Evolutionary conservation across 1,140 invertebrate species (phyloP).

Genomic region (Dufourea novaeangliae): DNA sequence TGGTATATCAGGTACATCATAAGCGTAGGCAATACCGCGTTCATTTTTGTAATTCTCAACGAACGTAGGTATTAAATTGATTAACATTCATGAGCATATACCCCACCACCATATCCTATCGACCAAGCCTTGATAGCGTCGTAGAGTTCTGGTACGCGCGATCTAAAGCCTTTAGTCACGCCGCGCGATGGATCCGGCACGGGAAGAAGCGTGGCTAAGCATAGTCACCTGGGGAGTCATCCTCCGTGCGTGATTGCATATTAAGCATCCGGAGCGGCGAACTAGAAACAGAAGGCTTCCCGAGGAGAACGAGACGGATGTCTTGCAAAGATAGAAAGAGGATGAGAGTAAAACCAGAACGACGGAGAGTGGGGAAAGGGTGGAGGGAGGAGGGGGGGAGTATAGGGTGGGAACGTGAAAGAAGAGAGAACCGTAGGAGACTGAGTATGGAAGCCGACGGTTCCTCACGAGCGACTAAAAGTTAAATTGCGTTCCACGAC

Average conservation of each 20-base stretch:
- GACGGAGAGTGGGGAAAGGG: background rate
- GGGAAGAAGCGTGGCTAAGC: conserved; percentile 27
- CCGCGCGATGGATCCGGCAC: background rate
- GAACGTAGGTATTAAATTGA: background rate
- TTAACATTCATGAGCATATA: background rate
- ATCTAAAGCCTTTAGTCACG: background rate
- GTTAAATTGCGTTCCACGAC: conserved; percentile 77
- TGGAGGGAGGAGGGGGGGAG: too few relatives aligned
- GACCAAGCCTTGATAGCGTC: background rate
- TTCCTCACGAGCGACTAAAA: conserved; percentile 73
- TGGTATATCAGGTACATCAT: too few relatives aligned
- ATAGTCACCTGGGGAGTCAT: conserved; percentile 62
- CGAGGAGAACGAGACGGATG: conserved; percentile 28
- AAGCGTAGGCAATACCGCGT: too few relatives aligned
- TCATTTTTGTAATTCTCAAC: too few relatives aligned
- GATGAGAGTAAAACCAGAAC: conserved; percentile 14
- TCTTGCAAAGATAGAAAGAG: background rate
- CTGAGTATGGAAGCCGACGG: conserved; percentile 38
- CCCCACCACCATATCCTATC: background rate
- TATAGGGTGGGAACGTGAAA: conserved; percentile 14
- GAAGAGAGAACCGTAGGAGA: conserved; percentile 33
- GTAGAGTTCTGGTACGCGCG: background rate
- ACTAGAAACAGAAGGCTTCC: background rate
- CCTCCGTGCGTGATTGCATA: conserved; percentile 70
- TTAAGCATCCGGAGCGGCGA: conserved; percentile 62